Percentiles rank a stretch among this genome's conserved stretches.
phyloP scores from a whole-genome alignment of 2,888 invertebrate genomes.

The Mimachlamys varia region DNA sequence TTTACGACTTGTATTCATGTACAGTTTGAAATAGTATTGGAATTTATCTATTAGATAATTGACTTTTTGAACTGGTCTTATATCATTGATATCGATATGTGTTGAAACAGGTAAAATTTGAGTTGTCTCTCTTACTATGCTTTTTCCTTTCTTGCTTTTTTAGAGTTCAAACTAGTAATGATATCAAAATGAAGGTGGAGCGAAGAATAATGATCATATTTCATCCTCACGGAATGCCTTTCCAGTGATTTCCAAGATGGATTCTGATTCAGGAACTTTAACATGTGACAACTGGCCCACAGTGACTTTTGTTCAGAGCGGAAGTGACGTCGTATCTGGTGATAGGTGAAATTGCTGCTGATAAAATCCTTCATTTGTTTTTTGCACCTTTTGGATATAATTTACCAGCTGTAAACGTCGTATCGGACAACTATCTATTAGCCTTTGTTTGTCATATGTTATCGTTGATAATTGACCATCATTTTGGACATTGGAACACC shows the following conservation, averaged over 20 bases:
- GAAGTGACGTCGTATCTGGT: neutral
- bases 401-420: neutral
- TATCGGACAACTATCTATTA: neutral
- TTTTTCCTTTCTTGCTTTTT: neutral
- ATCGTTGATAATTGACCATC: neutral
- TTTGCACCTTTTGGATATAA: too few species aligned
- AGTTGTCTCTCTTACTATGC: neutral
- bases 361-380: too few species aligned
- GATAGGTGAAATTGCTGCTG: too few species aligned
- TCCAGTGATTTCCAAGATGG: neutral
- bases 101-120: too few species aligned
- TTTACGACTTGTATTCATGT: too few species aligned
- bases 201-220: neutral
- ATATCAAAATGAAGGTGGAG: neutral
- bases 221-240: neutral
- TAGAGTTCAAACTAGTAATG: conserved; percentile 4
- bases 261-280: neutral
- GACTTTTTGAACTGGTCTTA: too few species aligned
- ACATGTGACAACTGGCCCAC: neutral
- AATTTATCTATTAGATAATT: too few species aligned
- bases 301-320: neutral
- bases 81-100: too few species aligned
- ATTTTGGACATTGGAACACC: neutral
- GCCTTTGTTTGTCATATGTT: neutral
- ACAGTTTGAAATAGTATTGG: too few species aligned